Conservation (phyloP, 2,797 vertebrate genomes). For the Onychomys arenicola region DNA sequence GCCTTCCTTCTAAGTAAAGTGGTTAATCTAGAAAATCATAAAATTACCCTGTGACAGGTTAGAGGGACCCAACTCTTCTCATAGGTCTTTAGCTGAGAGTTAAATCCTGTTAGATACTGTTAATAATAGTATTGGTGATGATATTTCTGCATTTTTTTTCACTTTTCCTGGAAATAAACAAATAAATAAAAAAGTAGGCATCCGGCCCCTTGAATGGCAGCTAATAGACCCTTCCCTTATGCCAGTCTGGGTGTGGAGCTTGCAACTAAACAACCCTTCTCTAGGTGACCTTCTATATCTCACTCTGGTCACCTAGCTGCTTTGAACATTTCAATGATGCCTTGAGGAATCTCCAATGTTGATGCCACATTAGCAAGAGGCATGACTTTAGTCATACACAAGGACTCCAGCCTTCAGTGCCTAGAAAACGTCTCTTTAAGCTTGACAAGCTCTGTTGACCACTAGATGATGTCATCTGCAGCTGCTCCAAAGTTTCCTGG, state of each 20-base stretch:
- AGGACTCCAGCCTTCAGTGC: neutral
- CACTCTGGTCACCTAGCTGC: neutral
- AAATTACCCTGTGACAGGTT: neutral
- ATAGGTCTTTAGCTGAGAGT: neutral
- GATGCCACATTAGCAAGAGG: neutral
- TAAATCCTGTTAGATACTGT: neutral
- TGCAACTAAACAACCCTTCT: neutral
- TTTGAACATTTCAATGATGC: neutral
- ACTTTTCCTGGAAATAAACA: neutral
- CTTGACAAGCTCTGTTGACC: neutral
- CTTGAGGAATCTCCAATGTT: neutral
- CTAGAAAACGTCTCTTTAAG: neutral
- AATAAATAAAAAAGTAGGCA: no score
- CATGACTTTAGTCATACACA: neutral
- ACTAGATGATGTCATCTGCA: neutral
- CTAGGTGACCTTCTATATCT: neutral
- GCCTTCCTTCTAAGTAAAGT: neutral
- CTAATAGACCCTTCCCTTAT: neutral
- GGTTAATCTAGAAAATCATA: neutral
- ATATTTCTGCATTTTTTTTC: neutral
- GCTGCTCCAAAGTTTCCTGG: neutral
- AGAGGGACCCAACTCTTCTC: neutral
- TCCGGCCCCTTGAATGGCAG: neutral
- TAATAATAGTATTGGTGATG: neutral
- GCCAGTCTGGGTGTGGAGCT: neutral